Evolutionary conservation across 1,140 invertebrate genomes (phyloP), one percentile per base, ranked within the genome.

Genomic region (Megalopta genalis): DNA sequence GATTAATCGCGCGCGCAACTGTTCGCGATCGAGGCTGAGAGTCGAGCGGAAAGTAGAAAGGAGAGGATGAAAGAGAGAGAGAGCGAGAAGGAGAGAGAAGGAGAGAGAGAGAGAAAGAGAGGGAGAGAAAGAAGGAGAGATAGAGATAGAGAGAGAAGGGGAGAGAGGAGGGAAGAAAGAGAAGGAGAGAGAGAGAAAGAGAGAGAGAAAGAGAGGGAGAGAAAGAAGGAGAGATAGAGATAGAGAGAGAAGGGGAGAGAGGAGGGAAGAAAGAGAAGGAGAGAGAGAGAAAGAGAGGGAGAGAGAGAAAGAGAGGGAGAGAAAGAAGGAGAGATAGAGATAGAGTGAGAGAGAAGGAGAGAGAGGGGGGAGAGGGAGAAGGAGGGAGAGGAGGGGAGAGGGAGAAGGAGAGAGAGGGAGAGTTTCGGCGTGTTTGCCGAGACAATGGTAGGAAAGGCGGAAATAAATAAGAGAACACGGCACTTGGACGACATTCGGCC

Each of bases 391-490:
- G 16, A 1, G 16, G 39, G 23, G 14, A 23, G 27, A 54, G 42
- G 10, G 12, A 46, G 42, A 14, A 9, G 10, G 49, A 21, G 49
- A 18, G 14, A 2, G 49, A 14, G 18, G 52, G 39, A 18, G 14
- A 21, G 27, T 46, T 73, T 71, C 32, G 65, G 39, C 70, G 60
- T 81, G 76, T 78, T 64, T 59, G 73, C 27, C 39, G 66, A 66
- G 54, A 81, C 68, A 85, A 85, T 70, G 70, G 49, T 25, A 37
- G 71, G 78, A 37, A 84, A 63, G 49, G 57, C 64, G 59, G 73
- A 64, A 81, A 85, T 85, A 84, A 81, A 81, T 77, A 81, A 81
- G 80, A 80, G 75, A 81, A 75, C 57, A 68, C 52, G 70, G 62
- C 37, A 74, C 25, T 81, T 69, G 83, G 72, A 60, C 68, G 82